phyloP scores from a whole-genome alignment of 1,140 invertebrate genomes.

The Paraescarpia echinospica region DNA sequence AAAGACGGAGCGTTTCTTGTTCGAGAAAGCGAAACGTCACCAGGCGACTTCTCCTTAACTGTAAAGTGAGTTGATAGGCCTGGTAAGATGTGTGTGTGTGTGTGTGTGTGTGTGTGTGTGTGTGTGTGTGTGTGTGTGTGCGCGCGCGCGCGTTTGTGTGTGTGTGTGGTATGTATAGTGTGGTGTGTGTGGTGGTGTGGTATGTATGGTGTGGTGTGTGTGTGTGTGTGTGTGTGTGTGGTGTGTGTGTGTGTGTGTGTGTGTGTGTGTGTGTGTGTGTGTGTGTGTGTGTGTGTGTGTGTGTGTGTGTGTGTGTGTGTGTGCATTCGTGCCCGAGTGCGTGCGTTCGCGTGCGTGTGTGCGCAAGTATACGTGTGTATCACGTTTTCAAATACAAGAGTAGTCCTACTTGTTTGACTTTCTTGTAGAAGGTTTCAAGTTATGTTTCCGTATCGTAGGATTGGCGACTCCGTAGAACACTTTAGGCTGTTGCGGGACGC shows the following conservation, averaged over 20 bases:
- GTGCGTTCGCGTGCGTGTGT: neutral
- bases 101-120: neutral
- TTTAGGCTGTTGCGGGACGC: constrained; percentile 95
- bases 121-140: neutral
- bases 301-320: neutral
- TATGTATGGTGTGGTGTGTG: too few relatives aligned
- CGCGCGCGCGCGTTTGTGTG: neutral
- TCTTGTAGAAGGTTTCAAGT: neutral
- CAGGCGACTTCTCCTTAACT: neutral
- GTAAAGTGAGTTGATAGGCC: neutral
- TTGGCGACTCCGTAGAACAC: constrained; percentile 84
- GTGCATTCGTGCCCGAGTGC: neutral
- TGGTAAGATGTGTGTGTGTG: neutral
- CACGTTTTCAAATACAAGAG: neutral
- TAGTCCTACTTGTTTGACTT: neutral
- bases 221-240: too few relatives aligned
- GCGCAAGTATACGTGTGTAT: neutral
- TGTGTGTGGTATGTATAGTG: neutral
- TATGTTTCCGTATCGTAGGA: neutral
- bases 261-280: neutral
- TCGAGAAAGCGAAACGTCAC: neutral
- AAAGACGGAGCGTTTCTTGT: constrained; percentile 5
- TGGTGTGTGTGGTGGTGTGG: neutral
- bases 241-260: neutral
- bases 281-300: neutral